A percentile compares a stretch with the other conserved stretches of the same genome.
Conservation (phyloP, 2,888 invertebrate species). For the Lordiphosa andalusiaca region DNA sequence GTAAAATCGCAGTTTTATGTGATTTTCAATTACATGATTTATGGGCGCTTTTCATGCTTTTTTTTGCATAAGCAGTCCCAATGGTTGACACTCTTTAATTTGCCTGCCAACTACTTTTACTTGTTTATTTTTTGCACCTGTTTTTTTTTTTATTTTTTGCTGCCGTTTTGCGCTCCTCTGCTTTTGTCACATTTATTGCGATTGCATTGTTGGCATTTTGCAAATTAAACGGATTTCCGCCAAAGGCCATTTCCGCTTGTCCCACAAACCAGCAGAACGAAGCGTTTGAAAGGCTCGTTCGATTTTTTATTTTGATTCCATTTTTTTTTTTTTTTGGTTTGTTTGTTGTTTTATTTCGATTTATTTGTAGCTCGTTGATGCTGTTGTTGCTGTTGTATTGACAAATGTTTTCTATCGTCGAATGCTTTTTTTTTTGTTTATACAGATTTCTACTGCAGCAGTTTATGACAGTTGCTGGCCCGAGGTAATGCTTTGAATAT, state of each 20-base stretch:
- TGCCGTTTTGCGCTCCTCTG: constrained; percentile 17
- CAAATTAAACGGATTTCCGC: constrained; percentile 75
- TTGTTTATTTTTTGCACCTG: constrained; percentile 3
- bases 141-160: constrained; percentile 2
- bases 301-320: constrained; percentile 31
- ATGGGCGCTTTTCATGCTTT: not conserved
- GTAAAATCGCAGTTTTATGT: not conserved
- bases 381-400: constrained; percentile 31
- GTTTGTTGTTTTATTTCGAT: not conserved
- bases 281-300: constrained; percentile 54
- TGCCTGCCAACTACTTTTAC: constrained; percentile 6
- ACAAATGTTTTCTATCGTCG: constrained; percentile 60
- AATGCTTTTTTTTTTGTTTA: constrained; percentile 9
- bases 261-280: constrained; percentile 27
- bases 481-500: constrained; percentile 37
- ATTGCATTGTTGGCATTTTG: constrained; percentile 69
- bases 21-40: constrained; percentile 8
- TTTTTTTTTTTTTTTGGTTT: not conserved
- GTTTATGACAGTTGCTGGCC: constrained; percentile 57
- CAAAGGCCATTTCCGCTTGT: constrained; percentile 64
- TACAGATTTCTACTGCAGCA: constrained; percentile 22
- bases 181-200: constrained; percentile 67
- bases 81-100: constrained; percentile 3
- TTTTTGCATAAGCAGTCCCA: not conserved
- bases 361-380: constrained; percentile 20